Conservation (phyloP, 2,113 vertebrate genomes). For the Oncorhynchus masou region DNA sequence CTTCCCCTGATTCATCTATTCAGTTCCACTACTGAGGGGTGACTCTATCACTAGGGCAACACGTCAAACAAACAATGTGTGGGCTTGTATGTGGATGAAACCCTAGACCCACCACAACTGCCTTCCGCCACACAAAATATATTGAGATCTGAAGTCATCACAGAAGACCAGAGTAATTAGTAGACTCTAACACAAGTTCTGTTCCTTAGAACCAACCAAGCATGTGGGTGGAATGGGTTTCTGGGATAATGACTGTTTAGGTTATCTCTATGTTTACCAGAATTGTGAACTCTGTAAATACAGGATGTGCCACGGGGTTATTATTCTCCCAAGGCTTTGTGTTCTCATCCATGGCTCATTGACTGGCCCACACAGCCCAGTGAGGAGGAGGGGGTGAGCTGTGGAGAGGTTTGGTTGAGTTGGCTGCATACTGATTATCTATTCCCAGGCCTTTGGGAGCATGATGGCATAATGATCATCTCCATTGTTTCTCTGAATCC, state of each 20-base stretch:
- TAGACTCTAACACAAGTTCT: conserved; percentile 32
- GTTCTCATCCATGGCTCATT: conserved; percentile 27
- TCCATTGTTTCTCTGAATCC: neutral
- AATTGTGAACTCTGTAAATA: conserved; percentile 65
- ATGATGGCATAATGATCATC: conserved; percentile 17
- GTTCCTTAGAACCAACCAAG: neutral
- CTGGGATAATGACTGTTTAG: conserved; percentile 44
- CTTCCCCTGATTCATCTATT: conserved; percentile 43
- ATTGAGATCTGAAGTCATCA: conserved; percentile 48
- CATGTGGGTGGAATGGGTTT: neutral
- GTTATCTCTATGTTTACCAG: conserved; percentile 63
- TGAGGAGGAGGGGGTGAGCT: neutral
- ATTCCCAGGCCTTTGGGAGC: conserved; percentile 52
- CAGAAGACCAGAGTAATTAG: conserved; percentile 19
- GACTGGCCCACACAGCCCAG: conserved; percentile 9
- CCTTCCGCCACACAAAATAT: conserved; percentile 52
- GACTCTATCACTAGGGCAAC: conserved; percentile 70
- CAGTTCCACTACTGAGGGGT: conserved; percentile 64
- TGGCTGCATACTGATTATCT: conserved; percentile 51
- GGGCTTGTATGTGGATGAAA: conserved; percentile 72
- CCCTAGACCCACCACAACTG: conserved; percentile 61
- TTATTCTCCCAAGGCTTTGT: neutral
- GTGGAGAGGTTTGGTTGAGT: conserved; percentile 28
- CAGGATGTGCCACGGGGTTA: conserved; percentile 40
- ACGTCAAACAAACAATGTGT: conserved; percentile 76